These are phyloP conservation scores for Styela clava DNA, from an alignment of 23 tunicate species.

Conservation along the genomic window DNA sequence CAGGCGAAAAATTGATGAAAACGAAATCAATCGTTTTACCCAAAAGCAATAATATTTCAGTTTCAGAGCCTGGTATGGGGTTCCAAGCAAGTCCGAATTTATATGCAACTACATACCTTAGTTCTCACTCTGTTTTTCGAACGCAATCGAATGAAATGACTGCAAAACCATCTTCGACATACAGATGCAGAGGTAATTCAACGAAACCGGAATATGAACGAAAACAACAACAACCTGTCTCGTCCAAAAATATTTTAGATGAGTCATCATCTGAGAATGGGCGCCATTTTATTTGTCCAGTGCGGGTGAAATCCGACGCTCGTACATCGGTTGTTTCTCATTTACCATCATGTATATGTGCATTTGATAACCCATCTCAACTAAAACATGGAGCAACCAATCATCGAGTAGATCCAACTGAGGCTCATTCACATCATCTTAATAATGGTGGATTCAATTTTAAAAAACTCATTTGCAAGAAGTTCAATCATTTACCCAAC, in stretches of 20 bases:
- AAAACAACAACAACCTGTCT: not conserved
- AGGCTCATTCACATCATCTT: not conserved
- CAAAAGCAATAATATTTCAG: too few relatives aligned
- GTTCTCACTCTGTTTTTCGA: too few relatives aligned
- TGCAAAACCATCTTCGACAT: not conserved
- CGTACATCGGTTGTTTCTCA: constrained; percentile 2
- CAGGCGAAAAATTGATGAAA: not conserved
- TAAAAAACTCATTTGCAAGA: constrained; percentile 7
- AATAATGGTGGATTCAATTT: constrained; percentile 1
- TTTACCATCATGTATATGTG: constrained; percentile 3
- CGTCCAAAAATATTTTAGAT: not conserved
- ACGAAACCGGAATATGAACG: not conserved
- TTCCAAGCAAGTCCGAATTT: too few relatives aligned
- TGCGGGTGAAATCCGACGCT: not conserved
- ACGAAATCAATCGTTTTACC: not conserved
- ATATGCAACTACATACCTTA: too few relatives aligned
- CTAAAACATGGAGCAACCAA: not conserved
- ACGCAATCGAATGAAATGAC: not conserved
- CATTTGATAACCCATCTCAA: constrained; percentile 8
- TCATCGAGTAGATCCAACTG: not conserved
- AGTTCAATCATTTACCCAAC: not conserved
- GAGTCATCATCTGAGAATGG: not conserved
- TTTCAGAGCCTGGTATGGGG: too few relatives aligned
- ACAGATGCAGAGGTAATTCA: not conserved
- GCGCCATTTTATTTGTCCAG: constrained; percentile 15